phyloP scores from a whole-genome alignment of 2,888 invertebrate species.

The Drosophila helvetica region DNA sequence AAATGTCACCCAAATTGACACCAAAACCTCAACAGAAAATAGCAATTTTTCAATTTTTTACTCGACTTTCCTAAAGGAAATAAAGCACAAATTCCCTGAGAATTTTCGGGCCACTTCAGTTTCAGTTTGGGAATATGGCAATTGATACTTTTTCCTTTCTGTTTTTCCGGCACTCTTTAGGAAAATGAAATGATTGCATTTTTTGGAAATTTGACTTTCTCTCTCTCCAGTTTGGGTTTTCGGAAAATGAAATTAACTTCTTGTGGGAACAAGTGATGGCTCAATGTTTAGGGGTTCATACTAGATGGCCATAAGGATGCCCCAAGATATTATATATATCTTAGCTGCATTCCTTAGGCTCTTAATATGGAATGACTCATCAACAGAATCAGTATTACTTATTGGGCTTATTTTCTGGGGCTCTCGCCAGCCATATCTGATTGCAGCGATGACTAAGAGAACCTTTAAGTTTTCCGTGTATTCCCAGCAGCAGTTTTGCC shows the following conservation, averaged over 20 bases:
- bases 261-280: neutral
- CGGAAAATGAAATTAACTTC: neutral
- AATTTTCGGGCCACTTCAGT: neutral
- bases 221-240: neutral
- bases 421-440: neutral
- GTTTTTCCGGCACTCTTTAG: no score
- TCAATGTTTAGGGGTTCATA: neutral
- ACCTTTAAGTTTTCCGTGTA: neutral
- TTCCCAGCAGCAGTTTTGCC: neutral
- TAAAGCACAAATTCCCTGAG: neutral
- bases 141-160: neutral
- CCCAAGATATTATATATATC: no score
- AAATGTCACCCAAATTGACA: constrained; percentile 1
- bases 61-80: neutral
- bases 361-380: no score
- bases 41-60: neutral
- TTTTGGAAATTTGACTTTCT: neutral
- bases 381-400: neutral
- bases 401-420: neutral
- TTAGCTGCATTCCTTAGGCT: no score
- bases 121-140: neutral
- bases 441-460: neutral
- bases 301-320: no score
- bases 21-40: neutral
- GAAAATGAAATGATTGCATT: neutral